These are phyloP conservation scores for Lasioglossum calceatum DNA, from an alignment of 2,888 invertebrate genomes.

Conservation along the genomic window DNA sequence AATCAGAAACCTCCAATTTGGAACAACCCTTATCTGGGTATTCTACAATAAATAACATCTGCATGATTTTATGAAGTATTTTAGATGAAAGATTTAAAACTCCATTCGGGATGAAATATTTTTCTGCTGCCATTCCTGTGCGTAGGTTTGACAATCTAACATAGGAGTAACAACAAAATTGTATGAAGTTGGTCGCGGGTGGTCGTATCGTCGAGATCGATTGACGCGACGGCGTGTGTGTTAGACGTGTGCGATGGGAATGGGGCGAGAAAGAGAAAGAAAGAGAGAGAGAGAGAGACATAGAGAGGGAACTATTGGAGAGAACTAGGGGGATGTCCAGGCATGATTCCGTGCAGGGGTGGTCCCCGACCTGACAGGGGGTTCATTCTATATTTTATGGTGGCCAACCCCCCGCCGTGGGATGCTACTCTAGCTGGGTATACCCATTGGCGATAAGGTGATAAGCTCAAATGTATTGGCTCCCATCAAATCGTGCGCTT, in stretches of 20 bases:
- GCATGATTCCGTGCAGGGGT: slow-evolving; percentile 48
- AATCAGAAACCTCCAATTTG: not conserved
- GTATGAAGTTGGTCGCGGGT: slow-evolving; percentile 11
- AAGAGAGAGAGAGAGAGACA: not conserved
- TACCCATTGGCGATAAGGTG: slow-evolving; percentile 83
- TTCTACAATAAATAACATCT: not conserved
- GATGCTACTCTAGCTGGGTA: slow-evolving; percentile 75
- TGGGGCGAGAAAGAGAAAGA: slow-evolving; percentile 31
- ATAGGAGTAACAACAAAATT: slow-evolving; percentile 14
- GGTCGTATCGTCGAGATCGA: slow-evolving; percentile 65
- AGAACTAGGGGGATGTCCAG: slow-evolving; percentile 54
- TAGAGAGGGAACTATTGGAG: slow-evolving; percentile 18
- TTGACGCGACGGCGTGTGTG: slow-evolving; percentile 64
- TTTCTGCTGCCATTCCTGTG: not conserved
- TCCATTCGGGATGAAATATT: not conserved
- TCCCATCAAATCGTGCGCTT: slow-evolving; percentile 83
- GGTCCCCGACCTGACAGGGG: slow-evolving; percentile 69
- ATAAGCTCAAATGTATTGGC: slow-evolving; percentile 84
- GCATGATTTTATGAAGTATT: not conserved
- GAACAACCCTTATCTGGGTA: not conserved
- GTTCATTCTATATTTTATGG: slow-evolving; percentile 83
- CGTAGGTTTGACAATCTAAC: not conserved
- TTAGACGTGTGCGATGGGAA: slow-evolving; percentile 58
- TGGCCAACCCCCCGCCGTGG: slow-evolving; percentile 70
- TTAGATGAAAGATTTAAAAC: not conserved